Evolutionary conservation across 2,113 vertebrate species (phyloP), one percentile per base, ranked within the genome.

Genomic region (Neodontobutis hainanensis): DNA sequence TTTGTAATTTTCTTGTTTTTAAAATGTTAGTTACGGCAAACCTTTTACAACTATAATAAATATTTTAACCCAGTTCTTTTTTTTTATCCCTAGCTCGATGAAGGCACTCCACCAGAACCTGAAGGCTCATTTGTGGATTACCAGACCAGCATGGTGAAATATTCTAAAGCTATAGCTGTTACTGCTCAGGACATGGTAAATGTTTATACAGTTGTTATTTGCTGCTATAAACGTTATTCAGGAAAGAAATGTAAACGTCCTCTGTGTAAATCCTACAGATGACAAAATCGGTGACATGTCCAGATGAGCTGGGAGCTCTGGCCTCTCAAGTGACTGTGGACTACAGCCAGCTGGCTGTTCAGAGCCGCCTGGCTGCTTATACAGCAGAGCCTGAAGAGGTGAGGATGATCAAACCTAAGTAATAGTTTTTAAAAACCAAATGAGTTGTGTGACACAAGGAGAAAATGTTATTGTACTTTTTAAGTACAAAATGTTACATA

Each of bases 311-410:
- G 89, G 98, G 98, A 69, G 94, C 94, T 65, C 92, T 99, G 79
- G 97, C 98, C 52, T 99, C 96, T 78, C 98, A 98, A 90, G 97
- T 99, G 93, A 99, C 95, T 15, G 94, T 84, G 83, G 98, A 99
- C 92, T 99, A 98, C 89, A 93, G 96, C 89, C 97, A 99, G 87
- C 91, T 99, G 89, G 95, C 98, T 36, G 91, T 95, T 27, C 96
- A 99, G 90, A 96, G 98, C 55, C 94, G 95, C 65, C 92, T 98
- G 91, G 98, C 98, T 32, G 97, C 97, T n/a, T 91, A 94, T 85
- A 98, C 96, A 10, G 97, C 96, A 59, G 98, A 99, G 88, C 97
- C 94, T 35, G 95, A 97, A 74, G 98, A 99, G 97, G 98, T 99
- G 61, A 61, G 80, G 5, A 34, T 78, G 85, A 16, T 2, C 16